Evolutionary conservation across 2,797 vertebrate species (phyloP).

Genomic region (Arnoldichthys spilopterus): DNA sequence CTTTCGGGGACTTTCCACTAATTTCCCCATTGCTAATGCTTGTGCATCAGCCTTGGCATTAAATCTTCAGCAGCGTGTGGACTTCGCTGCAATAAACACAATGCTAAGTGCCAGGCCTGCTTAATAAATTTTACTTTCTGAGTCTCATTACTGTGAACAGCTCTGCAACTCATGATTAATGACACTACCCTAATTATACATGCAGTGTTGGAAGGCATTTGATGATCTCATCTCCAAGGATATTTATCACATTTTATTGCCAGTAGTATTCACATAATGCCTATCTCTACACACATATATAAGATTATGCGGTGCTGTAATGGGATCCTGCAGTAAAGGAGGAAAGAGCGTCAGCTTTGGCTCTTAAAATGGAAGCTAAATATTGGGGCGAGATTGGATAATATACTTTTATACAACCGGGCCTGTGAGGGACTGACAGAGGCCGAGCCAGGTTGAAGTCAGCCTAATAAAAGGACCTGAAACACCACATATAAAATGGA

Average conservation of each 20-base stretch:
- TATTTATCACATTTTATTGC: slow-evolving; percentile 72
- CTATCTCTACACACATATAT: slow-evolving; percentile 52
- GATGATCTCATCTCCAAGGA: slow-evolving; percentile 71
- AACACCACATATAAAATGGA: slow-evolving; percentile 59
- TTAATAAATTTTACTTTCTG: slow-evolving; percentile 66
- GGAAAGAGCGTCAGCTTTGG: slow-evolving; percentile 11
- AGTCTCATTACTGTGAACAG: slow-evolving; percentile 68
- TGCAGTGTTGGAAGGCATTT: slow-evolving; percentile 67
- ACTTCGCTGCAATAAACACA: slow-evolving; percentile 64
- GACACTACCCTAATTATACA: slow-evolving; percentile 71
- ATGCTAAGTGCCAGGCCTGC: slow-evolving; percentile 58
- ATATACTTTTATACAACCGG: slow-evolving; percentile 55
- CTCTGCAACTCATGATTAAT: slow-evolving; percentile 69
- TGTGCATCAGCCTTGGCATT: slow-evolving; percentile 25
- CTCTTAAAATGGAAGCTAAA: slow-evolving; percentile 41
- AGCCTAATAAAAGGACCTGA: slow-evolving; percentile 56
- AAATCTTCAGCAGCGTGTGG: slow-evolving; percentile 53
- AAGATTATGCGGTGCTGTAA: slow-evolving; percentile 48
- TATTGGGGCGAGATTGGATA: slow-evolving; percentile 43
- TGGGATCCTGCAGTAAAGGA: slow-evolving; percentile 20
- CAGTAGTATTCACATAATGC: slow-evolving; percentile 59
- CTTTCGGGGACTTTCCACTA: slow-evolving; percentile 25
- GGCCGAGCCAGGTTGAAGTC: slow-evolving; percentile 46
- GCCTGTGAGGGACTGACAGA: slow-evolving; percentile 43
- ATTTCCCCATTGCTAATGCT: slow-evolving; percentile 34